Evolutionary conservation across 92 coral and sea anemone genomes (phyloP), one percentile per base, ranked within the genome.

Genomic region (Umimayanthus chanpuru): DNA sequence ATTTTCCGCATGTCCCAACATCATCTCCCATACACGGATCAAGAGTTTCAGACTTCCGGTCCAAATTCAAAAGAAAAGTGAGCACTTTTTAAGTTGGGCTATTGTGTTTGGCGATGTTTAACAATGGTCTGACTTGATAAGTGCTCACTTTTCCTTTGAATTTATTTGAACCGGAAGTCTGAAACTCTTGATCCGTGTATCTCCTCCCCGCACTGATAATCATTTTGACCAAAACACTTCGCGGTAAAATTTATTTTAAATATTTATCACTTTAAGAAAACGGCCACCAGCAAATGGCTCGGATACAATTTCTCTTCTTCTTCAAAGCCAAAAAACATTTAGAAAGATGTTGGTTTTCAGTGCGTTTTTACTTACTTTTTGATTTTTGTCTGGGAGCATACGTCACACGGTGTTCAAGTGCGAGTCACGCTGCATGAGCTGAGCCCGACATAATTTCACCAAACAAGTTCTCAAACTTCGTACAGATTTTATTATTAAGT

Each of bases 261-360:
- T 81, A 81, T 81, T 81, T 36, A 81, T 81, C 20, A 40, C 25
- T 61, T 16, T 12, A 39, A 23, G 29, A 81, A 81, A 11, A 64
- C 44, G 32, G 86, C 86, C 86, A 81, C 73, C 86, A 64, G 76
- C 75, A 61, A 32, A 56, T 38, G 12, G 12, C 64, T 38, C 64
- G 64, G 20, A 14, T 21, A 32, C 23, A 30, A 75, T 43, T 39
- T 32, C 26, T 75, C 79, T 75, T 75, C 50, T 75, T 20, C 72
- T 55, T 39, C 79, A 38, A 80, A 28, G 25, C 58, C 1, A 28
- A 65, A 64, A 16, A 38, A 64, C n/a, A 81, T 14, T 44, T 49
- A 44, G n/a, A 47, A 29, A 39, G 25, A 25, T 41, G 23, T 75
- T 18, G 15, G 16, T 77, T 43, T 23, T 5, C 55, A 10, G 36